phyloP scores from a whole-genome alignment of 2,888 invertebrate species.

The Drosophila buzzatii region DNA sequence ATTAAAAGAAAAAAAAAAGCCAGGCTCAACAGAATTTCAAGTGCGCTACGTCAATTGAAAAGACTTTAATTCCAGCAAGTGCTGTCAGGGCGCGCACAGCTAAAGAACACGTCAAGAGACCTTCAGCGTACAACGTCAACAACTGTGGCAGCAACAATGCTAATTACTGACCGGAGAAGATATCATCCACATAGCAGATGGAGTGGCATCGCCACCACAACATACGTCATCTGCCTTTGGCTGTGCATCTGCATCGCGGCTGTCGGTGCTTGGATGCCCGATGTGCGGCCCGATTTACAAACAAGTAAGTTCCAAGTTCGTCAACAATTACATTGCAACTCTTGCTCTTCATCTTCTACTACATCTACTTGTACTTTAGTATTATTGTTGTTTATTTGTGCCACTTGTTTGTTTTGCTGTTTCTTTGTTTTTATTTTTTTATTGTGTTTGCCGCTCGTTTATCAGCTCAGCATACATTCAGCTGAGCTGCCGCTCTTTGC shows the following conservation, averaged over 20 bases:
- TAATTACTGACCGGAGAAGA: slow-evolving; percentile 52
- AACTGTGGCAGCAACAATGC: slow-evolving; percentile 52
- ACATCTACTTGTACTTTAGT: neutral
- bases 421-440: slow-evolving; percentile 30
- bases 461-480: slow-evolving; percentile 49
- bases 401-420: slow-evolving; percentile 54
- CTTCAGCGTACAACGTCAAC: slow-evolving; percentile 61
- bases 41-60: slow-evolving; percentile 65
- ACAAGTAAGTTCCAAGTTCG: slow-evolving; percentile 76
- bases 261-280: slow-evolving; percentile 82
- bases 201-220: slow-evolving; percentile 3
- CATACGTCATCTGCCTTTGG: slow-evolving; percentile 22
- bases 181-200: slow-evolving; percentile 21
- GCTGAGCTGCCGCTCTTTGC: slow-evolving; percentile 26
- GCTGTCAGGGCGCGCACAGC: slow-evolving; percentile 6
- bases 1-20: slow-evolving; percentile 8
- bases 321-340: slow-evolving; percentile 18
- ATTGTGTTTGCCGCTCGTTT: slow-evolving; percentile 42
- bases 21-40: slow-evolving; percentile 51
- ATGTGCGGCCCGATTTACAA: slow-evolving; percentile 83
- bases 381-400: slow-evolving; percentile 57
- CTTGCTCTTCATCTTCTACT: slow-evolving; percentile 10
- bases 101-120: slow-evolving; percentile 59
- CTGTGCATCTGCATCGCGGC: slow-evolving; percentile 21
- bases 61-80: slow-evolving; percentile 50